phyloP scores from a whole-genome alignment of 2,113 vertebrate species.

The Corythaeola cristata region DNA sequence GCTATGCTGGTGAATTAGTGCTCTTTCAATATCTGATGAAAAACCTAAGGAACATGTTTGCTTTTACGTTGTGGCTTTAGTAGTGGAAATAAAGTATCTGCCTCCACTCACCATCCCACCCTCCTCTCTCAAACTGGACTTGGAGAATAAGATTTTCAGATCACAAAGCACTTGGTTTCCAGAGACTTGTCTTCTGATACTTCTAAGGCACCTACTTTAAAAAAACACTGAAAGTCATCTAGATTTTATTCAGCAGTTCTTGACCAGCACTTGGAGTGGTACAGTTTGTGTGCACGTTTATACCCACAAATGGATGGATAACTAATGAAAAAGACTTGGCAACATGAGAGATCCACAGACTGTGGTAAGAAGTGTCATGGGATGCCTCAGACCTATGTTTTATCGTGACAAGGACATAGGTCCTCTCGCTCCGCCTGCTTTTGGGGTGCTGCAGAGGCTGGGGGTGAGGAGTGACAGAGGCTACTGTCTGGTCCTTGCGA shows the following conservation, averaged over 20 bases:
- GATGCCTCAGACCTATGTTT: not conserved
- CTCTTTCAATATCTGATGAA: not conserved
- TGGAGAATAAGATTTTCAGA: not conserved
- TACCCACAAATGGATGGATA: fast-evolving
- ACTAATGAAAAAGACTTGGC: not conserved
- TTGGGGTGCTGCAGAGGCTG: not conserved
- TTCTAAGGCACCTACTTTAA: not conserved
- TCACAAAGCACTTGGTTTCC: not conserved
- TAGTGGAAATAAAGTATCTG: not conserved
- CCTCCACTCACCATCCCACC: not conserved
- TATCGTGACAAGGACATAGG: not conserved
- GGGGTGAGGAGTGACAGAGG: not conserved
- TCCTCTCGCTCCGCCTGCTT: fast-evolving
- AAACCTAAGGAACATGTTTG: not conserved
- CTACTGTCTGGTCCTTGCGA: fast-evolving
- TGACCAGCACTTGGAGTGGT: not conserved
- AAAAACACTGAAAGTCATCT: not conserved
- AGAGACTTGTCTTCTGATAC: not conserved
- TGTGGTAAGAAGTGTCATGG: not conserved
- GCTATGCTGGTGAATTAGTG: not conserved
- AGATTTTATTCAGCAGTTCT: not conserved
- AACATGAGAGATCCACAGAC: not conserved
- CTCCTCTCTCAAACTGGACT: not conserved
- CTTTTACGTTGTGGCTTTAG: not conserved
- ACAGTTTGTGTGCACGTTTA: not conserved